Evolutionary conservation across 2,888 invertebrate species (phyloP), one percentile per base, ranked within the genome.

Genomic region (Operophtera brumata): DNA sequence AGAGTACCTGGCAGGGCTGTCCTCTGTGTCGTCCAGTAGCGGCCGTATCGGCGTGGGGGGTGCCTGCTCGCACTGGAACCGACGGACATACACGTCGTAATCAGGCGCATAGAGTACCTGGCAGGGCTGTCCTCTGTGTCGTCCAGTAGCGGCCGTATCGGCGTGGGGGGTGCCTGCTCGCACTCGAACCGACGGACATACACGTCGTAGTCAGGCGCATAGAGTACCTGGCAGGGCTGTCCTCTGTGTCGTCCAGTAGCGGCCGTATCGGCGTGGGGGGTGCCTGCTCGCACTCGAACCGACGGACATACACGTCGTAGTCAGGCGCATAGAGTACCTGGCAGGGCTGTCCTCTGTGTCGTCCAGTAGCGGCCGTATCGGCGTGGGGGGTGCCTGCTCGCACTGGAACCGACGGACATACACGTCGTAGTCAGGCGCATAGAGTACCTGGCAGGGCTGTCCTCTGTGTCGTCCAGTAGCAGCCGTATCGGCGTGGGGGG

Each of bases 11-110:
- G n/a, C n/a, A n/a, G n/a, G n/a, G n/a, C n/a, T n/a, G n/a, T n/a
- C n/a, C n/a, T 67, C 74, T 0, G 77, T 74, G 2, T 84, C 84
- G 35, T 83, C 82, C 8, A 75, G 73, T 45, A 80, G 75, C 0
- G 75, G 67, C 47, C 82, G 77, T 0, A 87, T 73, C 0, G 89
- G 89, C 1, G 77, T 68, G 1, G 89, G 89, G 0, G 89, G 82
- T 0, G 81, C 73, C 41, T 89, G 88, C 35, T 89, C 87, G 58
- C 89, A 89, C 58, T 81, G 77, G 12, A 90, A 70, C 4, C 86
- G 64, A 30, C 89, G 51, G 0, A 51, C 51, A 14, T 88, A 90
- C 0, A 90, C 75, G 20, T 20, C 20, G 20, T 20, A 20, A 4
- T 20, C 20, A 20, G 20, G 20, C 2, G n/a, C n/a, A n/a, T n/a